A percentile compares a stretch with the other conserved stretches of the same genome.
These are phyloP conservation scores for Aurelia coerulea DNA, from an alignment of 30 jellyfish, hydroid and myxozoan species.

Conservation along the genomic window DNA sequence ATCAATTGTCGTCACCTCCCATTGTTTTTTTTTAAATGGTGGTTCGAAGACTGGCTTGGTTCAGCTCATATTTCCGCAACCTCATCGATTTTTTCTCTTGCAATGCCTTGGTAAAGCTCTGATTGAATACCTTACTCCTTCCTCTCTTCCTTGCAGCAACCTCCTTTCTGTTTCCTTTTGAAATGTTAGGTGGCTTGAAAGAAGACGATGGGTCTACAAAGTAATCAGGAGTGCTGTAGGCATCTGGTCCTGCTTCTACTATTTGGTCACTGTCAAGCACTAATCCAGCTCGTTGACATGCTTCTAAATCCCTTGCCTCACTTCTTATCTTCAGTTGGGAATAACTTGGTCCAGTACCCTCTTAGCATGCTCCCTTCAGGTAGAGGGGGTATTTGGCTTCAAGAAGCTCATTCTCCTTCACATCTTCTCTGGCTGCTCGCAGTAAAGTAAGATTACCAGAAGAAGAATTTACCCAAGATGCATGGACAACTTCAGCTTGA, in stretches of 20 bases:
- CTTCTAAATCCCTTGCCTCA: conserved; percentile 27
- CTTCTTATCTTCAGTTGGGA: conserved; percentile 15
- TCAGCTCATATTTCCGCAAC: conserved; percentile 28
- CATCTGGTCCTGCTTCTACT: conserved; percentile 29
- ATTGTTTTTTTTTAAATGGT: not conserved
- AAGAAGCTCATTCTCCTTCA: conserved; percentile 28
- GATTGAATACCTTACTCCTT: conserved; percentile 26
- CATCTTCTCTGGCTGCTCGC: conserved; percentile 30
- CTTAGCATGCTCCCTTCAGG: conserved; percentile 10
- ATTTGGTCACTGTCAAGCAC: conserved; percentile 15
- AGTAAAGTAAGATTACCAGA: conserved; percentile 5
- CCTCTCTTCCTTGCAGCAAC: conserved; percentile 27
- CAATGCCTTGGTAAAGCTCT: conserved; percentile 28
- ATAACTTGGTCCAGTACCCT: conserved; percentile 27
- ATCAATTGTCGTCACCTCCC: conserved; percentile 12
- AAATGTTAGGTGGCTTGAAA: conserved; percentile 24
- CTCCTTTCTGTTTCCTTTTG: conserved; percentile 28
- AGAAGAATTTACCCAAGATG: conserved; percentile 10
- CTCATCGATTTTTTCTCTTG: conserved; percentile 20
- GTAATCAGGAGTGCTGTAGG: conserved; percentile 22
- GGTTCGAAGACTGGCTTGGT: conserved; percentile 21
- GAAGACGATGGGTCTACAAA: conserved; percentile 26
- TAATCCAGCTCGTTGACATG: conserved; percentile 34
- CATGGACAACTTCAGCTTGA: conserved; percentile 32
- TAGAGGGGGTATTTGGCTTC: not conserved